These are phyloP conservation scores for Rhincodon typus DNA, from an alignment of 2,797 vertebrate species.

Conservation along the genomic window DNA sequence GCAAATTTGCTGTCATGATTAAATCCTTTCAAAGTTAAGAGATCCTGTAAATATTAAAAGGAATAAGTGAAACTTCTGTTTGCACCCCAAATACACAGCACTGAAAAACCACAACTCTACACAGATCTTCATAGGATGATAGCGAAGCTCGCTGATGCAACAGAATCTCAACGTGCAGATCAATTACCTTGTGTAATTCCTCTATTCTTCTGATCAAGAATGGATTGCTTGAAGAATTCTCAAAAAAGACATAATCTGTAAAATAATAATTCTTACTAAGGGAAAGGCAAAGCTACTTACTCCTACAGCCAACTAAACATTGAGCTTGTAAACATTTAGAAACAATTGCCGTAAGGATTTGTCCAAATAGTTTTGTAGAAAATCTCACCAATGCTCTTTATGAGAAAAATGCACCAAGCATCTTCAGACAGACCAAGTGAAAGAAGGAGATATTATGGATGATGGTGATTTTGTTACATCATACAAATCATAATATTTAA, in stretches of 20 bases:
- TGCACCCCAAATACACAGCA: background rate
- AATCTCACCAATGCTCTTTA: background rate
- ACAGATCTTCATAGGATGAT: background rate
- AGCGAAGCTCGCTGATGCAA: background rate
- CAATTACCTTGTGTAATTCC: conserved; percentile 81
- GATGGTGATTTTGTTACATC: too few species aligned
- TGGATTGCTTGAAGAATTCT: conserved; percentile 93
- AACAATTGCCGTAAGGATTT: background rate
- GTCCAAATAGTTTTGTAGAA: background rate
- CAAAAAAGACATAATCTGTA: conserved; percentile 90
- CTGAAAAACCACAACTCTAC: background rate
- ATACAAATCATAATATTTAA: too few species aligned
- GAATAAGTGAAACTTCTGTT: background rate
- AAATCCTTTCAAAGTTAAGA: background rate
- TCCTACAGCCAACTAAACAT: background rate
- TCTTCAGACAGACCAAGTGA: too few species aligned
- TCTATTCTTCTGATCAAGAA: conserved; percentile 92
- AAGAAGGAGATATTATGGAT: too few species aligned
- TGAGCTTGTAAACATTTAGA: background rate
- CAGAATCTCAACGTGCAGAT: background rate
- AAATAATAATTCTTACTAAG: conserved; percentile 12
- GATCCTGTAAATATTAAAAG: background rate
- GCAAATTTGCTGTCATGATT: background rate
- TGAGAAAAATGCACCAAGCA: background rate
- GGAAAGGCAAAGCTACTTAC: background rate